Base-by-base conservation (phyloP, 1,140 invertebrate genomes). In the Limonius californicus region DNA sequence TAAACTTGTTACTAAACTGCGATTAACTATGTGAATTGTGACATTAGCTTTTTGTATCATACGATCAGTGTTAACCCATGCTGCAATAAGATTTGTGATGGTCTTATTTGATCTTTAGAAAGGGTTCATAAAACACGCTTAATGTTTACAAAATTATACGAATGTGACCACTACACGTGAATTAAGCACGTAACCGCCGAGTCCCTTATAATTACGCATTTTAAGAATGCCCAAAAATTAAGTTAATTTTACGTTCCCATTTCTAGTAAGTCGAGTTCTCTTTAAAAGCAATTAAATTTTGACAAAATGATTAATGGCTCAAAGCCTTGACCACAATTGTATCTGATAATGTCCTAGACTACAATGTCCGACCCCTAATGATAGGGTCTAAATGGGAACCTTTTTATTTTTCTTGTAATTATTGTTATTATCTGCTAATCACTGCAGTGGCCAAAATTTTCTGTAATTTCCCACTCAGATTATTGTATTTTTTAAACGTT, bases 21-120 rank as follows among this genome's bases (percentile, higher is more conserved):
- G 65, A 67, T 67, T 68, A 66, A 66, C 63, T 58, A 65, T 62
- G 66, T 68, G 63, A 68, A 68, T 65, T 68, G 66, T 65, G 66
- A 68, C 66, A 68, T 68, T 68, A 68, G 56, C 47, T 62, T 68
- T 65, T 65, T 68, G 42, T 62, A 62, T 62, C 63, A 57, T 57
- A 47, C 64, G 47, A 59, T 59, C 61, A 61, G 43, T 42, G 27
- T 55, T 61, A 39, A 61, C 14, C 15, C 35, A 30, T 18, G 45
- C 16, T 21, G 16, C 45, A 50, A 50, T 50, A 50, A 50, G 45
- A 21, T 50, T 50, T 50, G 45, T 21, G 45, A 18, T 50, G 45
- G 14, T 21, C 45, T 50, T 50, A 50, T 50, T 18, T 18, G 45
- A 50, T 50, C 45, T 50, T 21, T 50, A 18, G 14, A 50, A 50